Evolutionary conservation across 2,797 vertebrate genomes (phyloP).

Genomic region (Phoebastria nigripes): DNA sequence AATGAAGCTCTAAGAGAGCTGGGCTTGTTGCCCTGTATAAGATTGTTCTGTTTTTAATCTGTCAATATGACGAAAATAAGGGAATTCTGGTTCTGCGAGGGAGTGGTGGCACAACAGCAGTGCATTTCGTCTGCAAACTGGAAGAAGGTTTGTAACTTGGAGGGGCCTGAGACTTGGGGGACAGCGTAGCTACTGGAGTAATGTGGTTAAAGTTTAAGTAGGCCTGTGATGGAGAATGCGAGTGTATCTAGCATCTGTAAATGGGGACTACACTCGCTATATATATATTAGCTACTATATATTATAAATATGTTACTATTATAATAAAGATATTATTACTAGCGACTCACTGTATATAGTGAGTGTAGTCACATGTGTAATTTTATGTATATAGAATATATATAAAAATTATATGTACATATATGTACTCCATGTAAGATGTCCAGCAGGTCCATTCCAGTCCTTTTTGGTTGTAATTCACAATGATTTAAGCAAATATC

Average conservation of each 20-base stretch:
- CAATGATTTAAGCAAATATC: background rate
- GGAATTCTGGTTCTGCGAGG: background rate
- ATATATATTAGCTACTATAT: background rate
- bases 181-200: accelerated
- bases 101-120: background rate
- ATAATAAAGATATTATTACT: background rate
- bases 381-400: background rate
- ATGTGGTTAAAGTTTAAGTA: background rate
- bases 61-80: background rate
- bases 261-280: background rate
- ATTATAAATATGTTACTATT: background rate
- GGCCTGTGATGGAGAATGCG: background rate
- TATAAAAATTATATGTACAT: background rate
- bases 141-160: background rate
- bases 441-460: background rate
- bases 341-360: background rate
- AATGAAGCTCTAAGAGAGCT: background rate
- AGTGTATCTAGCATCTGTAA: background rate
- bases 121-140: accelerated
- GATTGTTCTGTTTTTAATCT: background rate
- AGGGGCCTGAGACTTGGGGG: background rate
- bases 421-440: background rate
- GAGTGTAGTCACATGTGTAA: background rate
- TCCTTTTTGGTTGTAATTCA: background rate
- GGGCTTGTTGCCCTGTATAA: background rate